A percentile compares a stretch with the other conserved stretches of the same genome.
These are phyloP conservation scores for Tetramorium bicarinatum DNA, from an alignment of 2,888 invertebrate genomes.

Conservation along the genomic window DNA sequence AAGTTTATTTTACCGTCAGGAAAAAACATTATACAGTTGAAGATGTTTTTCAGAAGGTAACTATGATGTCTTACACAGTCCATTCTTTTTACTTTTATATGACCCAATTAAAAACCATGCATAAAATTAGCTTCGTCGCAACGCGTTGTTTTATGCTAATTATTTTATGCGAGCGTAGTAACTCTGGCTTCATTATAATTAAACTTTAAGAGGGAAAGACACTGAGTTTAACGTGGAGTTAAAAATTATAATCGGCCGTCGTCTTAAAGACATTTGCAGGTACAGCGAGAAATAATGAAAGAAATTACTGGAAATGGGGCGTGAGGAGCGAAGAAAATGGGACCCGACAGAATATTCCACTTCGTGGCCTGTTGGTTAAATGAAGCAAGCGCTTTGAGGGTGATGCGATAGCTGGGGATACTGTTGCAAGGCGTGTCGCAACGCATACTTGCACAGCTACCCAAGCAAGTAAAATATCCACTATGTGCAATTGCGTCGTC, in stretches of 20 bases:
- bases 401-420: conserved; percentile 55
- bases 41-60: not conserved
- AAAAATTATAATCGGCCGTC: conserved; percentile 35
- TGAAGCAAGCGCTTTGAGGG: conserved; percentile 28
- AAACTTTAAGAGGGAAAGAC: not conserved
- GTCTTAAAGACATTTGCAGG: conserved; percentile 33
- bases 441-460: conserved; percentile 27
- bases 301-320: not conserved
- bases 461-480: conserved; percentile 25
- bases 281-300: conserved; percentile 7
- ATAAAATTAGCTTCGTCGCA: conserved; percentile 2
- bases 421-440: conserved; percentile 13
- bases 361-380: conserved; percentile 29
- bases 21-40: not conserved
- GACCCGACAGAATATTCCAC: conserved; percentile 25
- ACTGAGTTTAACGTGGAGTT: not conserved
- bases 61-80: not conserved
- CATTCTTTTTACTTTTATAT: conserved; percentile 4
- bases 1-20: not conserved
- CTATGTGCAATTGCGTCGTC: conserved; percentile 17
- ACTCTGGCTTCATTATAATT: conserved; percentile 6
- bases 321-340: not conserved
- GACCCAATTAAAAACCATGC: conserved; percentile 7
- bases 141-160: conserved; percentile 27
- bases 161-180: conserved; percentile 8